Base-by-base conservation (phyloP, 1,140 invertebrate species). In the Drosophila bipectinata region DNA sequence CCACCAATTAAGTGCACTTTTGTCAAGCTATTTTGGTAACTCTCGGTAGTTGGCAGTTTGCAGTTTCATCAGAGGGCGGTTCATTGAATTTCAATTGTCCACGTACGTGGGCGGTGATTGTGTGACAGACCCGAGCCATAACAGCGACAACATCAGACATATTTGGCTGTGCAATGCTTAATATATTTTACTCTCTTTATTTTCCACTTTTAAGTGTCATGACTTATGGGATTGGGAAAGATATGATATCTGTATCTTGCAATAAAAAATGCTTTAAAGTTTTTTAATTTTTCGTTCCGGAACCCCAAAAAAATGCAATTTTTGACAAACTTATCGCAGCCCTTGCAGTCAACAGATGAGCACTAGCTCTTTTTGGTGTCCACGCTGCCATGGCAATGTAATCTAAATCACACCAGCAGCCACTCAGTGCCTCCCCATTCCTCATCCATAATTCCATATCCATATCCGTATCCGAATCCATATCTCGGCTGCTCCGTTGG, bases 401-500 rank as follows among this genome's bases (percentile, higher is more conserved):
- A 85, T 85, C 82, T 85, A 78, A 78, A 72, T 75, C 62, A 37
- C 69, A 87, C 64, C 82, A 81, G 81, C 21, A 62, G 48, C 49
- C 52, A 74, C 61, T 53, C 57, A 72, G 45, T 58, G 26, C 26
- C 18, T 4, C 41, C n/a, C 41, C 14, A 6, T 21, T 34, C 30
- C 34, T 7, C 21, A 34, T 48, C 28, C 64, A 45, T 51, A 47
- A 32, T 26, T 55, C 55, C 48, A 21, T 66, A 34, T 68, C 39
- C 48, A 34, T 53, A 34, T 18, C 30, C 44, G 44, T 66, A 26
- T 68, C 37, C 60, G 12, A 10, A 34, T 15, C 30, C 44, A 18
- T 10, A 24, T 55, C 48, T 26, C 48, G 28, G 37, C 6, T 24
- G 52, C 48, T 52, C 26, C 24, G 48, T 32, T 56, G 56, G 56